These are phyloP conservation scores for Araneus ventricosus DNA, from an alignment of 1,140 invertebrate species.

Conservation along the genomic window DNA sequence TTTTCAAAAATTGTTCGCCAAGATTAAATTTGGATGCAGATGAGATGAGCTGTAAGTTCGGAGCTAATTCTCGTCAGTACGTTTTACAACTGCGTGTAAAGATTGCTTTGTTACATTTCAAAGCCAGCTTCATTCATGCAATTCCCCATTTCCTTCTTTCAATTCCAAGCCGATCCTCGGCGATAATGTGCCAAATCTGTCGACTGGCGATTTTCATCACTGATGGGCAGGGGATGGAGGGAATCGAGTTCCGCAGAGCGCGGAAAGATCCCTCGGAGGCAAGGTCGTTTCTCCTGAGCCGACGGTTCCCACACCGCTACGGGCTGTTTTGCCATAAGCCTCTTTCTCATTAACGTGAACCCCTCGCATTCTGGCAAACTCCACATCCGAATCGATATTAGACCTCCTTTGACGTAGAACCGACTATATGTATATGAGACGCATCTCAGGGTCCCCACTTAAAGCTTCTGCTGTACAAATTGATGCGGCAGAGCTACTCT, in stretches of 20 bases:
- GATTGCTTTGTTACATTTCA: too few relatives aligned
- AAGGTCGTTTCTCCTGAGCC: conserved; percentile 35
- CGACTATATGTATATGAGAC: conserved; percentile 11
- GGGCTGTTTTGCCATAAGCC: conserved; percentile 44
- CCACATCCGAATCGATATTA: conserved; percentile 46
- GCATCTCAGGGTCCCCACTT: background rate
- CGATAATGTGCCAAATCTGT: background rate
- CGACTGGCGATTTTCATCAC: background rate
- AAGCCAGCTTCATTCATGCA: too few relatives aligned
- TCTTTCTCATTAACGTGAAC: conserved; percentile 72
- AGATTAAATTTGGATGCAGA: too few relatives aligned
- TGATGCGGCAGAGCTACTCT: background rate
- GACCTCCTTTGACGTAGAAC: background rate
- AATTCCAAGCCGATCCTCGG: background rate
- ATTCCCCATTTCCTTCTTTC: too few relatives aligned
- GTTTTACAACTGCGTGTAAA: too few relatives aligned
- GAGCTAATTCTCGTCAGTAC: too few relatives aligned
- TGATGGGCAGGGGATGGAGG: conserved; percentile 19
- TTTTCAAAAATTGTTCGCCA: too few relatives aligned
- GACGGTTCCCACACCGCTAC: conserved; percentile 48
- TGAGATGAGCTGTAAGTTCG: too few relatives aligned
- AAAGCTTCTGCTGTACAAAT: background rate
- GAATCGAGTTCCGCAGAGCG: conserved; percentile 12
- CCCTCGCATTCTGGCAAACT: conserved; percentile 61
- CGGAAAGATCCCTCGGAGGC: conserved; percentile 52